phyloP scores from a whole-genome alignment of 2,113 vertebrate genomes.

The Bagarius yarrelli region DNA sequence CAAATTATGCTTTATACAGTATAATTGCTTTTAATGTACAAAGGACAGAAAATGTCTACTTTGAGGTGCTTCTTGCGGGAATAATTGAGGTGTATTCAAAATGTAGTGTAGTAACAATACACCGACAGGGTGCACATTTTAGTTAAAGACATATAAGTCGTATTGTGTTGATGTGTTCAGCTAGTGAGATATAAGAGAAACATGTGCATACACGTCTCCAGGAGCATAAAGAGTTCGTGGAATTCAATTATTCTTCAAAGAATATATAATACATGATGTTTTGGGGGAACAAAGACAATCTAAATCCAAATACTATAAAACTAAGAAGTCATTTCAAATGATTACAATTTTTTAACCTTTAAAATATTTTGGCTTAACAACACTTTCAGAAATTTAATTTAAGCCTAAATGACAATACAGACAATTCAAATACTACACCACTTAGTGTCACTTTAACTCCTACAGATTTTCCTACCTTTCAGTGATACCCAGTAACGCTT shows the following conservation, averaged over 20 bases:
- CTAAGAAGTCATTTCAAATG: background rate
- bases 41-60: conserved; percentile 34
- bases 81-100: conserved; percentile 58
- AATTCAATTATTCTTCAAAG: background rate
- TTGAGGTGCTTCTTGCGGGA: conserved; percentile 45
- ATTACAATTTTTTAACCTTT: no score
- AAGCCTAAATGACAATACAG: background rate
- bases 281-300: background rate
- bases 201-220: conserved; percentile 18
- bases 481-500: conserved; percentile 97
- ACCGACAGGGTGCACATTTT: background rate
- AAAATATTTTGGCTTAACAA: no score
- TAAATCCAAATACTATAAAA: background rate
- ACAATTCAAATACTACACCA: no score
- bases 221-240: background rate
- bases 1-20: background rate
- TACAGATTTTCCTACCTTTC: conserved; percentile 76
- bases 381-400: background rate
- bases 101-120: conserved; percentile 4
- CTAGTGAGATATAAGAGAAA: conserved; percentile 20
- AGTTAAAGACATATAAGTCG: no score
- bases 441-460: no score
- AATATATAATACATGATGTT: background rate
- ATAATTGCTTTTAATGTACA: conserved; percentile 40
- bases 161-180: conserved; percentile 51